phyloP scores from a whole-genome alignment of 1,140 invertebrate genomes.

The Eufriesea mexicana region DNA sequence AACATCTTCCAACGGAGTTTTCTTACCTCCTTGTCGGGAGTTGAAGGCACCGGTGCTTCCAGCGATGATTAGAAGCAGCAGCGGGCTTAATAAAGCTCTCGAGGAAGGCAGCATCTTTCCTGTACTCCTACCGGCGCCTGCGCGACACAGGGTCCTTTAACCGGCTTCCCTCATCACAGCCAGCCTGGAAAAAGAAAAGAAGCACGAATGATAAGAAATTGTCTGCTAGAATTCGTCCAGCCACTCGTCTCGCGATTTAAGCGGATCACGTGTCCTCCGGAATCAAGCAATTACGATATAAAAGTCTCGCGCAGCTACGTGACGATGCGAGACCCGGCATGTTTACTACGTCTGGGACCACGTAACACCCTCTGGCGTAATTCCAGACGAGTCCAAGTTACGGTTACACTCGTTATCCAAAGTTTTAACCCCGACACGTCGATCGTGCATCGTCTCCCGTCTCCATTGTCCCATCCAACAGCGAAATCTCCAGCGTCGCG shows the following conservation, averaged over 20 bases:
- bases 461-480: too few species aligned
- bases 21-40: slow-evolving; percentile 79
- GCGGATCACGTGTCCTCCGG: too few species aligned
- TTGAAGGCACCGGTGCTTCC: slow-evolving; percentile 76
- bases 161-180: slow-evolving; percentile 81
- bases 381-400: too few species aligned
- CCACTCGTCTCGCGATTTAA: background rate
- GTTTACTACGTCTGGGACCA: too few species aligned
- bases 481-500: too few species aligned
- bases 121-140: slow-evolving; percentile 70
- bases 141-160: slow-evolving; percentile 70
- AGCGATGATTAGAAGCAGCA: slow-evolving; percentile 81
- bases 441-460: too few species aligned
- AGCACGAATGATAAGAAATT: slow-evolving; percentile 20
- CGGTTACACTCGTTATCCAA: too few species aligned
- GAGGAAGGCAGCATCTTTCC: slow-evolving; percentile 78
- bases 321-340: too few species aligned
- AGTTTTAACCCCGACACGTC: too few species aligned
- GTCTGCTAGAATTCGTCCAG: background rate
- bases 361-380: too few species aligned
- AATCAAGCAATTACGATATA: too few species aligned
- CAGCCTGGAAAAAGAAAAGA: slow-evolving; percentile 61
- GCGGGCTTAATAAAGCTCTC: slow-evolving; percentile 75
- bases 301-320: too few species aligned
- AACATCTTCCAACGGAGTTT: slow-evolving; percentile 52